These are phyloP conservation scores for Hozukius guyotensis DNA, from an alignment of 2,797 vertebrate species.

Conservation along the genomic window DNA sequence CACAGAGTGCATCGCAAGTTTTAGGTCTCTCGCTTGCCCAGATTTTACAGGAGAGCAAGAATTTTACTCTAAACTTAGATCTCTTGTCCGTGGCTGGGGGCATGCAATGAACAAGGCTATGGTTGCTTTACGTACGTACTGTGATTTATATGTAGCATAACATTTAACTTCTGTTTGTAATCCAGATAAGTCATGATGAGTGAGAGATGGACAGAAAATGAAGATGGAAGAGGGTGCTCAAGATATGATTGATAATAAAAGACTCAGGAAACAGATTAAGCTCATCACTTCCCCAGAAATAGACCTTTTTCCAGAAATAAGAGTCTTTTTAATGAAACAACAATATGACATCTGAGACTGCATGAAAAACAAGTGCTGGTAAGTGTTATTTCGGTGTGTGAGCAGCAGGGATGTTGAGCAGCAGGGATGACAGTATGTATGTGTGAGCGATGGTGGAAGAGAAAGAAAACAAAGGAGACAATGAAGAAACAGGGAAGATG, in stretches of 20 bases:
- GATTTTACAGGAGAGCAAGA: neutral
- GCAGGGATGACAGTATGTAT: neutral
- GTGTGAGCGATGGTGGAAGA: neutral
- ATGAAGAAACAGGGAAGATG: neutral
- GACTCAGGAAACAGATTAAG: neutral
- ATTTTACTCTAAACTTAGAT: neutral
- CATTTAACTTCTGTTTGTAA: neutral
- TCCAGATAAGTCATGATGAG: neutral
- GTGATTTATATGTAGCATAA: neutral
- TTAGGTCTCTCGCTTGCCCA: neutral
- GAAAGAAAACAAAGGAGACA: neutral
- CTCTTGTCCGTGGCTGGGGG: neutral
- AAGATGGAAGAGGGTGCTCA: neutral
- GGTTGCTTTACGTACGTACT: neutral
- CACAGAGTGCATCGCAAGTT: neutral
- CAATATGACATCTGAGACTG: neutral
- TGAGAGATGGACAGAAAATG: neutral
- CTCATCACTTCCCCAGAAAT: neutral
- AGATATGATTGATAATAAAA: neutral
- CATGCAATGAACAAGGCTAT: neutral
- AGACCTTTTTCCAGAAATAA: neutral
- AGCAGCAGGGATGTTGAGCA: neutral
- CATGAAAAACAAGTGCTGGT: neutral
- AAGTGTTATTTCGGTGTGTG: neutral
- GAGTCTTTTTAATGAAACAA: constrained; percentile 4